Conservation (phyloP, 2,797 vertebrate genomes). For the Typhlichthys eigenmanni region DNA sequence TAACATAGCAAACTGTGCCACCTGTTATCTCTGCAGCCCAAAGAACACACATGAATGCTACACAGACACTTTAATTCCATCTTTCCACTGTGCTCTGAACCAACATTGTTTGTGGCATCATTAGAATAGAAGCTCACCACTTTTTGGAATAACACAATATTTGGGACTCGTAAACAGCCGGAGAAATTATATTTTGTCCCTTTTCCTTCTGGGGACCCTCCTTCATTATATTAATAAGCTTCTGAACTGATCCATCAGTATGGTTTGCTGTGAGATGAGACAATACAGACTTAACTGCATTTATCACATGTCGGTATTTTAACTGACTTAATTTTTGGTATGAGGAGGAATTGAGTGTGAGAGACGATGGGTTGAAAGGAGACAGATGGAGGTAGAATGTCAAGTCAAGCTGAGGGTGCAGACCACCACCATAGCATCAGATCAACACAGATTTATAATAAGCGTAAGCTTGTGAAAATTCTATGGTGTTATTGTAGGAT, state of each 20-base stretch:
- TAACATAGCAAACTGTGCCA: slow-evolving; percentile 44
- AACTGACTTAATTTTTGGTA: neutral
- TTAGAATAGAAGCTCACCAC: neutral
- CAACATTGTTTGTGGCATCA: neutral
- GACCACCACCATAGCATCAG: slow-evolving; percentile 35
- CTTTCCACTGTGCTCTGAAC: slow-evolving; percentile 1
- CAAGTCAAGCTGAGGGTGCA: slow-evolving; percentile 6
- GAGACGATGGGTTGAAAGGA: slow-evolving; percentile 6
- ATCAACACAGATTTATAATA: slow-evolving; percentile 6
- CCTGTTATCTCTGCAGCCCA: slow-evolving; percentile 7
- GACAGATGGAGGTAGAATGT: too few species aligned
- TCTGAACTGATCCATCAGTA: too few species aligned
- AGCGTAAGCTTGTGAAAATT: slow-evolving; percentile 13
- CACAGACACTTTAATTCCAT: slow-evolving; percentile 6
- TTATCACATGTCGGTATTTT: neutral
- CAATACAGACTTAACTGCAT: too few species aligned
- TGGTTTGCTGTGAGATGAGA: too few species aligned
- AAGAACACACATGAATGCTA: neutral
- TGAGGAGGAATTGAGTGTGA: neutral
- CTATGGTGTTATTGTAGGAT: slow-evolving; percentile 28
- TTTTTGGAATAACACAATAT: neutral
- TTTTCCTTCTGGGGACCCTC: too few species aligned
- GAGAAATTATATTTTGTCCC: too few species aligned
- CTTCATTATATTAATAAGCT: too few species aligned
- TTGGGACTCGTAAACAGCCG: neutral